Evolutionary conservation across 2,113 vertebrate genomes (phyloP), one percentile per base, ranked within the genome.

Genomic region (Rhinolophus ferrumequinum): DNA sequence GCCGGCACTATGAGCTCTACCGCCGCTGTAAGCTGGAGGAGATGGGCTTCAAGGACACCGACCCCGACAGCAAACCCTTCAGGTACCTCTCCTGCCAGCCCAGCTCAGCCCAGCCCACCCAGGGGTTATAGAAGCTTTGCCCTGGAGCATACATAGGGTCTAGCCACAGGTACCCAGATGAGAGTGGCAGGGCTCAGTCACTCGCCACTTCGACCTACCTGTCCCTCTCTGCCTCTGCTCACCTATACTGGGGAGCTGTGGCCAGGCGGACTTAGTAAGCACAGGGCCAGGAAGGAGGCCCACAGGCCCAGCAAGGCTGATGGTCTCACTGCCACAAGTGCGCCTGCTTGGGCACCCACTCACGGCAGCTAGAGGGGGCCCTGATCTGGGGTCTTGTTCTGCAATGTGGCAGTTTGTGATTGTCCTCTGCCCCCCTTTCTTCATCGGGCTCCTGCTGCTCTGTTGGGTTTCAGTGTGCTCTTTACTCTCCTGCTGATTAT

Each of bases 1-100:
- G 99, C 0, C 99, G 99, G 50, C 99, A 99, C 97, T 99, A 99
- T 6, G 99, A 99, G 98, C 99, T 99, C 33, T 99, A 99, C 96
- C 99, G 99, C 75, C 99, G 99, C 82, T 99, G 99, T 97, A 99
- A 99, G 86, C 99, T 99, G 97, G 99, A 99, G 96, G 99, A 99
- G 98, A 99, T 99, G 99, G 99, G 99, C 58, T 99, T 99, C 92
- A 99, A 99, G 98, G 99, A 99, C 98, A 99, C 99, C 0, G 99
- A 99, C 96, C 99, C 99, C 10, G 99, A 99, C 98, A 99, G 99
- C 99, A 99, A 99, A 94, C 99, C 99, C 58, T 99, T 99, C 98
- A 99, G 99, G 99, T 99, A 97, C 66, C 35, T 66, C 72, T 83
- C 56, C 64, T 26, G 13, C 41, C 90, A 83, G 28, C 62, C 58